Evolutionary conservation across 1,140 invertebrate species (phyloP).

Genomic region (Nephila pilipes): DNA sequence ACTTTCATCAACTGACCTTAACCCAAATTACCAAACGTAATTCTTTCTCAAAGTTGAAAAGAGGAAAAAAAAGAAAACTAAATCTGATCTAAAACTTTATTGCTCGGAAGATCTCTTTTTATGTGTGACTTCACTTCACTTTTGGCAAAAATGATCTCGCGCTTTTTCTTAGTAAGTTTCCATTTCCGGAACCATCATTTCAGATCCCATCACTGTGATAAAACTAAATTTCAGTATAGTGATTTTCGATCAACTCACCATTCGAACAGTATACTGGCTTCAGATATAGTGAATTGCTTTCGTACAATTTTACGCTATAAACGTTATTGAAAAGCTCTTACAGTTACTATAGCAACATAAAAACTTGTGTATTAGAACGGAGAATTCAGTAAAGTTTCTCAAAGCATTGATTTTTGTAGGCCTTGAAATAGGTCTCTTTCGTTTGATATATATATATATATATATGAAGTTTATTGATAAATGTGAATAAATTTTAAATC

Average conservation of each 20-base stretch:
- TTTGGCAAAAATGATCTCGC: not conserved
- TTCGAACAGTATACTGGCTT: not conserved
- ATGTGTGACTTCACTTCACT: not conserved
- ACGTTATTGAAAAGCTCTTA: conserved; percentile 27
- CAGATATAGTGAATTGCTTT: not conserved
- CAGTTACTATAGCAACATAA: conserved; percentile 10
- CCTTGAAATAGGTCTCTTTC: not conserved
- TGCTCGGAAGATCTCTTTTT: not conserved
- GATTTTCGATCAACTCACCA: conserved; percentile 21
- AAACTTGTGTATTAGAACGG: conserved; percentile 3
- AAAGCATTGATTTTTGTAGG: not conserved
- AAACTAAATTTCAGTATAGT: conserved; percentile 23
- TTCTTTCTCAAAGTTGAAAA: too few relatives aligned
- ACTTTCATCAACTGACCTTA: too few relatives aligned
- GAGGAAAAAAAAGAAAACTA: not conserved
- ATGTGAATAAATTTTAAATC: too few relatives aligned
- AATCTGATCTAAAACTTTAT: conserved; percentile 5
- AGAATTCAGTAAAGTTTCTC: not conserved
- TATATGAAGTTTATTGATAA: too few relatives aligned
- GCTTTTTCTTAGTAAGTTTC: not conserved
- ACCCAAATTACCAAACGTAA: too few relatives aligned
- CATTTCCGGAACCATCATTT: conserved; percentile 26
- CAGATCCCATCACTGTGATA: conserved; percentile 2
- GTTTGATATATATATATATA: too few relatives aligned
- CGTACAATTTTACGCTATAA: not conserved